A percentile compares a stretch with the other conserved stretches of the same genome.
Conservation (phyloP, 2,113 vertebrate genomes). For the Murina feae region DNA sequence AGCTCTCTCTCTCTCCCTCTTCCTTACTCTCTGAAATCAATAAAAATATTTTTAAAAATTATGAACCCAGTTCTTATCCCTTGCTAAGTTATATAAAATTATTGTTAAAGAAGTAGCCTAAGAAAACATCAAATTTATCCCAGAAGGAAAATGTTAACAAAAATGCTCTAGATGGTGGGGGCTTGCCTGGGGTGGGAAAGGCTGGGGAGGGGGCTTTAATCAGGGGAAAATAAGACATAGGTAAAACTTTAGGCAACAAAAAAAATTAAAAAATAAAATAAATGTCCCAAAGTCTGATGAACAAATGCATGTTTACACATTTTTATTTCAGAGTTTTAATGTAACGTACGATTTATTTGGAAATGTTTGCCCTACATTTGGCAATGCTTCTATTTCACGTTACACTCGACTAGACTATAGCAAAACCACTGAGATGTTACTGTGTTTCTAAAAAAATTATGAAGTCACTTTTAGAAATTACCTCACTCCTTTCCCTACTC, state of each 20-base stretch:
- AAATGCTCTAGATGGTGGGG: not conserved
- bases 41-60: not conserved
- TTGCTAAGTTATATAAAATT: conserved; percentile 8
- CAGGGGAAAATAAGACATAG: too few species aligned
- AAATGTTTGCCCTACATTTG: not conserved
- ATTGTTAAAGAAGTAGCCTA: not conserved
- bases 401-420: not conserved
- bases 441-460: conserved; percentile 23
- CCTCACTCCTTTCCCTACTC: conserved; percentile 35
- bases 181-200: too few species aligned
- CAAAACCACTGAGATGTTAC: conserved; percentile 6
- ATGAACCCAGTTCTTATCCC: not conserved
- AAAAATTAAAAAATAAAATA: not conserved
- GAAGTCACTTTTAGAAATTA: conserved; percentile 52
- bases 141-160: conserved; percentile 21
- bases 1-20: too few species aligned
- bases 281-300: not conserved
- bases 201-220: too few species aligned
- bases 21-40: too few species aligned
- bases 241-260: too few species aligned
- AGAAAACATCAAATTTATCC: conserved; percentile 4
- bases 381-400: not conserved
- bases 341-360: conserved; percentile 32
- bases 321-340: conserved; percentile 35
- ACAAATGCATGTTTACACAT: not conserved